These are phyloP conservation scores for Strigamia crassipes DNA, from an alignment of 2,888 invertebrate species.

Conservation along the genomic window DNA sequence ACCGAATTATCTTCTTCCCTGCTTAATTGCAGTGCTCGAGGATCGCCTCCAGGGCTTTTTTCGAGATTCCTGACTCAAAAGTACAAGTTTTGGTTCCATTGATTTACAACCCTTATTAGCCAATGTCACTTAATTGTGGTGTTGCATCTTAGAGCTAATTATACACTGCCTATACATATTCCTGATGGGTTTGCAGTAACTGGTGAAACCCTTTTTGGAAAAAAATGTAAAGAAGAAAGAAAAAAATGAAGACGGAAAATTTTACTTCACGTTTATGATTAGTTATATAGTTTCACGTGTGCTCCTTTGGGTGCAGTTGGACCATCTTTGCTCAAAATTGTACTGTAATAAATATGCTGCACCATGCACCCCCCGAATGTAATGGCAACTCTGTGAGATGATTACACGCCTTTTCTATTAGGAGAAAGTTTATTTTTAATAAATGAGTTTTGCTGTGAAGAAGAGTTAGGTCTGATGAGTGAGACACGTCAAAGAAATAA, in stretches of 20 bases:
- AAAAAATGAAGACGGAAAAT: not conserved
- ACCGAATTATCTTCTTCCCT: conserved; percentile 39
- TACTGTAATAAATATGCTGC: conserved; percentile 38
- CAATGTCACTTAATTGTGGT: conserved; percentile 44
- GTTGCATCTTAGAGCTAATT: conserved; percentile 39
- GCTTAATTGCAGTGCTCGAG: conserved; percentile 24
- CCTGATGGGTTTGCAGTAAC: not conserved
- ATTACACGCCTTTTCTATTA: conserved; percentile 40
- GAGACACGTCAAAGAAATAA: conserved; percentile 36
- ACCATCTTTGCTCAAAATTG: conserved; percentile 37
- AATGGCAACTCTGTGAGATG: conserved; percentile 9
- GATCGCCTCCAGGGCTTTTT: conserved; percentile 35
- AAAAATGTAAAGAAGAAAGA: not conserved
- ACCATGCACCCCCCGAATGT: not conserved
- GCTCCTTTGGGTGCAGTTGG: conserved; percentile 30
- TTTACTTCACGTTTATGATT: conserved; percentile 38
- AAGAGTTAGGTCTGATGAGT: conserved; percentile 32
- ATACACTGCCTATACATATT: conserved; percentile 36
- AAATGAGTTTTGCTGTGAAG: conserved; percentile 29
- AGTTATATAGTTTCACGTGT: conserved; percentile 40
- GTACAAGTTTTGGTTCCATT: conserved; percentile 42
- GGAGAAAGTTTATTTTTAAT: conserved; percentile 34
- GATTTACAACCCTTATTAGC: conserved; percentile 44
- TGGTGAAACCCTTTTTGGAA: conserved; percentile 5
- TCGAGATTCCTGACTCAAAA: conserved; percentile 22